Percentiles rank a stretch among this genome's conserved stretches.
These are phyloP conservation scores for Bactericera cockerelli DNA, from an alignment of 1,140 invertebrate species.

Conservation along the genomic window DNA sequence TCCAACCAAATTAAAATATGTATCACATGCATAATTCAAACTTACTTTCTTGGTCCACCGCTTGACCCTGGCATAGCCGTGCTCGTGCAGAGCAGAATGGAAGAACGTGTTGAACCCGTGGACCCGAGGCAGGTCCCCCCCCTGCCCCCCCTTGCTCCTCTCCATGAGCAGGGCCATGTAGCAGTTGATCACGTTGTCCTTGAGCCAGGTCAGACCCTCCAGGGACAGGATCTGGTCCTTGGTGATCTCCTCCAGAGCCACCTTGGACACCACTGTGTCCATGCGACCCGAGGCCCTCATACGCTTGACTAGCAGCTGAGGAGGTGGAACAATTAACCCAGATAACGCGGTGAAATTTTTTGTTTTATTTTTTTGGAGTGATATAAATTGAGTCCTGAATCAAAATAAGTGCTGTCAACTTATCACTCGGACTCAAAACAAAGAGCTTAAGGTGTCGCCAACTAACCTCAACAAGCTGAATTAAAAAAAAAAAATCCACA, in stretches of 20 bases:
- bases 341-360: too few species aligned
- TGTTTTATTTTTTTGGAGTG: too few species aligned
- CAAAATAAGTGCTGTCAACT: too few species aligned
- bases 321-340: too few species aligned
- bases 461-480: too few species aligned
- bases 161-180: not conserved
- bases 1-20: too few species aligned
- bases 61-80: not conserved
- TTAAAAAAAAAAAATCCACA: too few species aligned
- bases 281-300: not conserved
- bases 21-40: too few species aligned
- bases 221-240: not conserved
- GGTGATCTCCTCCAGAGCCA: not conserved
- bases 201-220: not conserved
- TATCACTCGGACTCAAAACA: too few species aligned
- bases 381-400: too few species aligned
- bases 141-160: not conserved
- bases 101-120: constrained; percentile 1
- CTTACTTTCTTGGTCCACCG: constrained; percentile 5
- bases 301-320: not conserved
- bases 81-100: not conserved
- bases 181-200: not conserved
- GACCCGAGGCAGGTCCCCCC: not conserved
- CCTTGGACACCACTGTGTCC: not conserved
- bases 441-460: too few species aligned